Base-by-base conservation (phyloP, 2,888 invertebrate species). In the Serrognathus titanus region DNA sequence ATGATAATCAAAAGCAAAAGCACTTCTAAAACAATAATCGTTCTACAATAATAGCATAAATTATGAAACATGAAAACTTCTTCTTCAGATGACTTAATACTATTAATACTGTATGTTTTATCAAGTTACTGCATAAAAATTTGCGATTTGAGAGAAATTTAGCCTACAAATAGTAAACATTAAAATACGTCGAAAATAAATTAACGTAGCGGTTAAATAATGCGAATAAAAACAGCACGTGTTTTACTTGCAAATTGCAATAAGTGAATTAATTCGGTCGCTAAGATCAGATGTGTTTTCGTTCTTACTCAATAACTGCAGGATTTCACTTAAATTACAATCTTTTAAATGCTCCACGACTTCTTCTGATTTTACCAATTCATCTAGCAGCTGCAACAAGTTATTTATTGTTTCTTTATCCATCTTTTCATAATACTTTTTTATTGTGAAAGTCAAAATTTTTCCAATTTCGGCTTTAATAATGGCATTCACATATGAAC, bases 401-500 rank as follows among this genome's bases (percentile, higher is more conserved):
- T 75, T 76, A 46, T 70, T 70, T 24, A 73, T 67, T 3, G 71
- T 75, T 47, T 70, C 70, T 53, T 64, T 61, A 45, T 74, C 71
- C 68, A 75, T 70, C 64, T 75, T 75, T 37, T 75, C 75, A 43
- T 70, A 67, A 54, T 75, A 75, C 61, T 73, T 74, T 47, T 63
- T 70, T 45, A 75, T 57, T 24, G 73, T 66, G 59, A 75, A 75
- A 51, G 61, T 60, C n/a, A 75, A 53, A 64, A 72, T 67, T 66
- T 75, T 75, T 11, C 73, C 75, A 41, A 76, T 66, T 56, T 73
- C 69, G 1, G 74, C 69, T 16, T 70, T 63, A 37, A 74, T 60
- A 41, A 75, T 51, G 31, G 66, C 58, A 31, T 64, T 53, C n/a
- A 49, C 11, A 24, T 53, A 24, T 6, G 36, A 13, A 48, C n/a